Evolutionary conservation across 2,888 invertebrate species (phyloP).

Genomic region (Trissolcus brochymenae): DNA sequence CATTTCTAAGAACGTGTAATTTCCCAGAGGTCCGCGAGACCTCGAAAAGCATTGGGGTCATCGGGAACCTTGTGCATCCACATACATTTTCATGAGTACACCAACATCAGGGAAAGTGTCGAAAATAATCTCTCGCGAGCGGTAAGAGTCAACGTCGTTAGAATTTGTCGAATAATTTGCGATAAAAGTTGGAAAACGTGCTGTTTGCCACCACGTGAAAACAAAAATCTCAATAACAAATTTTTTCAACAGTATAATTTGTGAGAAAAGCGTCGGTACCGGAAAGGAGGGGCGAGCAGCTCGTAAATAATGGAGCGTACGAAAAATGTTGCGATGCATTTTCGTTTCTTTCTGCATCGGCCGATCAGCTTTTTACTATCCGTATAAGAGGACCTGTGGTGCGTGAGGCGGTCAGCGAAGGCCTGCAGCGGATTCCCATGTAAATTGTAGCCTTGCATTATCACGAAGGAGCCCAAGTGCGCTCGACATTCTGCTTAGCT

Average conservation of each 20-base stretch:
- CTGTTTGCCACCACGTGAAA: too few species aligned
- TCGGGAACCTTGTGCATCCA: constrained; percentile 38
- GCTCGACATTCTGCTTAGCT: constrained; percentile 48
- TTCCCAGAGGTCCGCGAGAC: constrained; percentile 55
- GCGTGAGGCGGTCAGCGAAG: constrained; percentile 38
- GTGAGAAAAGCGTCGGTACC: too few species aligned
- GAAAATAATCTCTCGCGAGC: constrained; percentile 10
- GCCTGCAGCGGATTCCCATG: constrained; percentile 51
- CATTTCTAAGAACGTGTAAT: constrained; percentile 53
- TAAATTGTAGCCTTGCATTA: constrained; percentile 48
- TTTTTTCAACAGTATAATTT: too few species aligned
- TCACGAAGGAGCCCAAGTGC: constrained; percentile 45
- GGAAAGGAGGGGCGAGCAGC: too few species aligned
- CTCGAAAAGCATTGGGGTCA: constrained; percentile 53
- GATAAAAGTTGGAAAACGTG: neutral
- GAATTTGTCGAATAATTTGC: too few species aligned
- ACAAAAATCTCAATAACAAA: too few species aligned
- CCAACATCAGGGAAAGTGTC: constrained; percentile 9
- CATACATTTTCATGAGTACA: constrained; percentile 41
- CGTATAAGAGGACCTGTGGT: constrained; percentile 32
- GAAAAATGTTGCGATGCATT: constrained; percentile 38
- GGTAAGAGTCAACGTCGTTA: too few species aligned
- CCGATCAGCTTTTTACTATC: constrained; percentile 23
- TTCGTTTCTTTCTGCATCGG: constrained; percentile 27
- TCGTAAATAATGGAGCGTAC: neutral